Percentiles rank a stretch among this genome's conserved stretches.
phyloP scores from a whole-genome alignment of 2,888 invertebrate species.

The Gastracanthus pulcherrimus region DNA sequence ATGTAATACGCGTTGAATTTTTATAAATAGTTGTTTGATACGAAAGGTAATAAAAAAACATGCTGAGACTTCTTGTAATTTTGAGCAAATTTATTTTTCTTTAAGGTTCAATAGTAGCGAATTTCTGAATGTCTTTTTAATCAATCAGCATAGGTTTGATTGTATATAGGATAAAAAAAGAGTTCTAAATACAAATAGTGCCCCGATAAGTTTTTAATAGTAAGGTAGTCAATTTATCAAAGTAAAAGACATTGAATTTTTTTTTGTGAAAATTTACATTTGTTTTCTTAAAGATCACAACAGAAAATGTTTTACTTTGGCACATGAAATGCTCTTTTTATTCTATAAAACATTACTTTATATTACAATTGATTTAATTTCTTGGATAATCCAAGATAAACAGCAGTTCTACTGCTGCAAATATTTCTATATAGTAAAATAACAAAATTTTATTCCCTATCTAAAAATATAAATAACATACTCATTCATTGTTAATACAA shows the following conservation, averaged over 20 bases:
- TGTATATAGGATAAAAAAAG: too few relatives aligned
- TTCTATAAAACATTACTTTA: background rate
- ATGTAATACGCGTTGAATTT: constrained; percentile 28
- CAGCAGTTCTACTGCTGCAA: background rate
- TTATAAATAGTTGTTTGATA: constrained; percentile 12
- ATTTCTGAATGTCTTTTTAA: too few relatives aligned
- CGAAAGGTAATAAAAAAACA: constrained; percentile 23
- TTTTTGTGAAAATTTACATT: background rate
- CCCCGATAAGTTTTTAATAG: too few relatives aligned
- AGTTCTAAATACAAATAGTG: too few relatives aligned
- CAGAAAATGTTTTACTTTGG: too few relatives aligned
- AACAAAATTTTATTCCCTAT: background rate
- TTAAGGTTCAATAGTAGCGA: too few relatives aligned
- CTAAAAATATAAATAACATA: background rate
- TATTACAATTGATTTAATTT: background rate
- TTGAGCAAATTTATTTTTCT: background rate
- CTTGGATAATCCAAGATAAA: background rate
- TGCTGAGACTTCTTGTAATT: background rate
- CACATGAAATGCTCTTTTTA: background rate
- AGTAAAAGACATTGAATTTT: too few relatives aligned
- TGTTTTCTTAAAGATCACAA: too few relatives aligned
- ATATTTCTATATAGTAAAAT: background rate
- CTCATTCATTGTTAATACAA: background rate
- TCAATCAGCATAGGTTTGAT: too few relatives aligned
- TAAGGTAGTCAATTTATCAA: too few relatives aligned